Percentiles rank a stretch among this genome's conserved stretches.
phyloP scores from a whole-genome alignment of 2,797 vertebrate genomes.

The Epinephelus malabaricus region DNA sequence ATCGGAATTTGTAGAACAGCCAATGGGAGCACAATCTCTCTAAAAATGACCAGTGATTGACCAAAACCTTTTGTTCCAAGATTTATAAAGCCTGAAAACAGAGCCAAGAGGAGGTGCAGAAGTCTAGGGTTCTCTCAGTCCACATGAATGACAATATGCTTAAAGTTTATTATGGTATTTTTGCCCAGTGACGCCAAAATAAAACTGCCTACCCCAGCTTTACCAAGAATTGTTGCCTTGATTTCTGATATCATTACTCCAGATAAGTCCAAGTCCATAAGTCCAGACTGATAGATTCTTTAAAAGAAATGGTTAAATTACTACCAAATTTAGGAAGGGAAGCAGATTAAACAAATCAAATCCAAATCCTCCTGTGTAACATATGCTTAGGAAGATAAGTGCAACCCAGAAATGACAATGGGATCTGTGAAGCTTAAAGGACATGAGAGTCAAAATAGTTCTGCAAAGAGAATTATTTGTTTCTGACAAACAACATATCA shows the following conservation, averaged over 20 bases:
- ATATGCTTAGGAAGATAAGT: slow-evolving; percentile 14
- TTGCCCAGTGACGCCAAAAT: too few species aligned
- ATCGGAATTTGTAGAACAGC: too few species aligned
- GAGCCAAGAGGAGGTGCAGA: too few species aligned
- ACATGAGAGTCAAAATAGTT: background rate
- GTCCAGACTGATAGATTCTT: background rate
- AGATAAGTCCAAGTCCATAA: too few species aligned
- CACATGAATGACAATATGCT: too few species aligned
- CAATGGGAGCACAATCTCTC: too few species aligned
- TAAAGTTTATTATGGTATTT: too few species aligned
- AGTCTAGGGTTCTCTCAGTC: too few species aligned
- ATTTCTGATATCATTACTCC: background rate
- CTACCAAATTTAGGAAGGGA: background rate
- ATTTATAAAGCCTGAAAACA: too few species aligned
- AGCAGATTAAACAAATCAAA: background rate
- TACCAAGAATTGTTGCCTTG: background rate
- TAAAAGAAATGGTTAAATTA: slow-evolving; percentile 5
- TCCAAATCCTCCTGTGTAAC: slow-evolving; percentile 7
- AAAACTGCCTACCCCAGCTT: too few species aligned
- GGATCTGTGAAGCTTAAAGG: slow-evolving; percentile 34
- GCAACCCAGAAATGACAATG: background rate
- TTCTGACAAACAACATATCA: slow-evolving; percentile 1
- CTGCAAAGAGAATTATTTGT: slow-evolving; percentile 6
- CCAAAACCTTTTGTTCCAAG: too few species aligned
- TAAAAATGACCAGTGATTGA: too few species aligned